These are phyloP conservation scores for Lacanobia wlatinum DNA, from an alignment of 2,888 invertebrate species.

Conservation along the genomic window DNA sequence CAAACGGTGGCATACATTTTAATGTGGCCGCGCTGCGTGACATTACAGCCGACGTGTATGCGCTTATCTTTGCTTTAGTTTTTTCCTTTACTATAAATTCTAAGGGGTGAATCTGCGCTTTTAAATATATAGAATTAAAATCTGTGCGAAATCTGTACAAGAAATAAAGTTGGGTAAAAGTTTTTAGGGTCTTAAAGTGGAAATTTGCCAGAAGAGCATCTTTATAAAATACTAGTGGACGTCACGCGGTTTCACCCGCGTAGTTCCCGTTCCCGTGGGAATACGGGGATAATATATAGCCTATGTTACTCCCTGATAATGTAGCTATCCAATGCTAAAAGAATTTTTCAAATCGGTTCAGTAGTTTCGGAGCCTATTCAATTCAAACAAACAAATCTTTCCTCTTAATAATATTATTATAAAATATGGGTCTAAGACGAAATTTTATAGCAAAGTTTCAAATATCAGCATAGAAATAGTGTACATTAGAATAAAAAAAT, in stretches of 20 bases:
- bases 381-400: no score
- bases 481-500: slow-evolving; percentile 56
- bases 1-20: slow-evolving; percentile 61
- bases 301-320: no score
- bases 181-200: slow-evolving; percentile 35
- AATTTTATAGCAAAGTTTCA: slow-evolving; percentile 27
- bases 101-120: slow-evolving; percentile 20
- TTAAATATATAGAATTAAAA: slow-evolving; percentile 12
- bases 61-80: slow-evolving; percentile 42
- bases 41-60: slow-evolving; percentile 43
- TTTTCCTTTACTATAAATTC: slow-evolving; percentile 24
- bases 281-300: no score
- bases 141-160: slow-evolving; percentile 11
- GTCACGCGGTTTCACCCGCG: no score
- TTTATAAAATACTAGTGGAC: slow-evolving; percentile 22
- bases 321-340: no score
- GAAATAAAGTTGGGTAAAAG: slow-evolving; percentile 9
- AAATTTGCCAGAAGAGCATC: slow-evolving; percentile 27
- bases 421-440: slow-evolving; percentile 21
- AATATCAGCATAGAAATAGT: slow-evolving; percentile 38
- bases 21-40: slow-evolving; percentile 56
- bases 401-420: no score
- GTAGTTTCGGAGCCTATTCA: no score
- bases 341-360: no score
- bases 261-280: no score